Percentiles rank a stretch among this genome's conserved stretches.
Conservation (phyloP, 1,140 invertebrate species). For the Trialeurodes vaporariorum region DNA sequence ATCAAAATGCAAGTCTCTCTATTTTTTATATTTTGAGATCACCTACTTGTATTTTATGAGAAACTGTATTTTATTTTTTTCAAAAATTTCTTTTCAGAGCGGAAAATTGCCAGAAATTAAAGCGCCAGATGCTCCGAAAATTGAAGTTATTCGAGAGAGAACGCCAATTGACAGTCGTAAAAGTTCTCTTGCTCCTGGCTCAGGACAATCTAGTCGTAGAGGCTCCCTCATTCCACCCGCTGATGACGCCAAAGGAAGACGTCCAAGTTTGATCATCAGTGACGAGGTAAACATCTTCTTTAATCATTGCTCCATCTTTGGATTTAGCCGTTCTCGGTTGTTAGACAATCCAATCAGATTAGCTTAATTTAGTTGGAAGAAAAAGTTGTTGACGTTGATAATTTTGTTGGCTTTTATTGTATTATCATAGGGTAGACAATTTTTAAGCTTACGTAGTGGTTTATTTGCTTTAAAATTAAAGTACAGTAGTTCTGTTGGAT, state of each 20-base stretch:
- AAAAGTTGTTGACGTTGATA: neutral
- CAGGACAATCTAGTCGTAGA: constrained; percentile 53
- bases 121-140: constrained; percentile 65
- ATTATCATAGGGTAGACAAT: neutral
- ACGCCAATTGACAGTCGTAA: constrained; percentile 53
- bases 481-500: neutral
- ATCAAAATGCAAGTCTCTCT: too few relatives aligned
- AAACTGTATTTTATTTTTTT: too few relatives aligned
- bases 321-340: too few relatives aligned
- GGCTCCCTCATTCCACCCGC: constrained; percentile 69
- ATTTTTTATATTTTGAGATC: too few relatives aligned
- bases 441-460: neutral
- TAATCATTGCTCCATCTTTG: neutral
- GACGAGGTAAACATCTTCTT: constrained; percentile 63
- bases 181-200: constrained; percentile 61
- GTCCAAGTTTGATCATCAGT: constrained; percentile 79
- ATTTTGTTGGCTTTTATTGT: neutral
- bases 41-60: too few relatives aligned
- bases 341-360: too few relatives aligned
- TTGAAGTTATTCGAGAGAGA: constrained; percentile 69
- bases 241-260: constrained; percentile 68
- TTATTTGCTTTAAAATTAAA: neutral
- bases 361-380: neutral
- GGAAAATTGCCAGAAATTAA: constrained; percentile 60
- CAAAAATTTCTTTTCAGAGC: constrained; percentile 18